Conservation (phyloP, 2,113 vertebrate genomes). For the Lycaon pictus region DNA sequence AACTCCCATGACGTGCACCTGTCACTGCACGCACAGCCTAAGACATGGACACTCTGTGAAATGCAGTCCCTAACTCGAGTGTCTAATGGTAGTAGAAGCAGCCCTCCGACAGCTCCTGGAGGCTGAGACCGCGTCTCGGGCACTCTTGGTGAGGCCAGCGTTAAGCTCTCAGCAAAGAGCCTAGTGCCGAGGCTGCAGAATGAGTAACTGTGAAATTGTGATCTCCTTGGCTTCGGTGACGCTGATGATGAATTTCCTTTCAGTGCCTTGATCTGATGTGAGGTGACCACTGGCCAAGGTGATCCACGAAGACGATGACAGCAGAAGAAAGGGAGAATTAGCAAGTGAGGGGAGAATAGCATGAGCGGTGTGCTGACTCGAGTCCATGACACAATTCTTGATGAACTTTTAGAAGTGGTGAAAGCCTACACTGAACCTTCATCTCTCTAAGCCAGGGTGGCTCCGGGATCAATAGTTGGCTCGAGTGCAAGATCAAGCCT, state of each 20-base stretch:
- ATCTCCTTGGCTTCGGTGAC: neutral
- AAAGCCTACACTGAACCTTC: rapidly evolving
- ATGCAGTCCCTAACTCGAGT: rapidly evolving
- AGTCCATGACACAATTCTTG: rapidly evolving
- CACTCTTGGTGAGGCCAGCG: neutral
- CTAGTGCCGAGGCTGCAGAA: neutral
- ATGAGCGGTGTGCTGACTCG: too few species aligned
- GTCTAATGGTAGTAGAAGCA: neutral
- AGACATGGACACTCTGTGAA: neutral
- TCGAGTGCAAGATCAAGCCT: too few species aligned
- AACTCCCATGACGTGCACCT: too few species aligned
- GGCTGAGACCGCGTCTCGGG: neutral
- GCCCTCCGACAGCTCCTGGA: too few species aligned
- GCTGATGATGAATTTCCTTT: neutral
- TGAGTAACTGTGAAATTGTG: neutral
- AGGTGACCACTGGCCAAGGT: too few species aligned
- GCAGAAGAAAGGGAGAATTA: neutral
- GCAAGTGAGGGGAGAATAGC: neutral
- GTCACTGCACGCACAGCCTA: neutral
- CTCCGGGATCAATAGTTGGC: neutral
- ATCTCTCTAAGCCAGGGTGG: neutral
- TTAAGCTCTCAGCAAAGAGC: neutral
- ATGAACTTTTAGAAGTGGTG: neutral
- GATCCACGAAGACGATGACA: neutral
- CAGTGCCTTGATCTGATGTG: neutral